Conservation (phyloP, 2,888 invertebrate genomes). For the Eristalis pertinax region DNA sequence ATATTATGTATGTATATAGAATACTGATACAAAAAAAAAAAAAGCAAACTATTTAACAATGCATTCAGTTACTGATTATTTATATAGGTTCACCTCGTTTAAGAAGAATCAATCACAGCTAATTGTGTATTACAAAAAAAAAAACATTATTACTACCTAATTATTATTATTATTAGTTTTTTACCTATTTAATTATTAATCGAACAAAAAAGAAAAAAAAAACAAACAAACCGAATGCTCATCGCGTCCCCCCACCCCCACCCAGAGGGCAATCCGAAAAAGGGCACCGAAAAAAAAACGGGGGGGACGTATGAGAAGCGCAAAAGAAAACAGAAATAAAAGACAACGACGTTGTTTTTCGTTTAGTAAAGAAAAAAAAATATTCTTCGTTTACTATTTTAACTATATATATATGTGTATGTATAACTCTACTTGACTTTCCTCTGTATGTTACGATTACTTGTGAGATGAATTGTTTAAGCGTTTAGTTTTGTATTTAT, state of each 20-base stretch:
- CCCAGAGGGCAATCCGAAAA: too few relatives aligned
- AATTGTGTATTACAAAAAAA: conserved; percentile 49
- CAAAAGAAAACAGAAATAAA: conserved; percentile 20
- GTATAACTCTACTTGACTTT: conserved; percentile 6
- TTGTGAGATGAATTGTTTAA: neutral
- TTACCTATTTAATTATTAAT: conserved; percentile 37
- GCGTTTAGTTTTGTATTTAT: conserved; percentile 9
- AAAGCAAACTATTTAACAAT: conserved; percentile 44
- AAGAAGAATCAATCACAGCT: conserved; percentile 55
- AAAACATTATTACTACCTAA: conserved; percentile 1
- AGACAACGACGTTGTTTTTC: conserved; percentile 65
- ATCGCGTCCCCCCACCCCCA: neutral
- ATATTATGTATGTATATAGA: conserved; percentile 13
- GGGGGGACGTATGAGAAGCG: neutral
- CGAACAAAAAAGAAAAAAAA: conserved; percentile 45
- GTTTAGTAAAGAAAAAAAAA: conserved; percentile 54
- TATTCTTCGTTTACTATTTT: conserved; percentile 25
- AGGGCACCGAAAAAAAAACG: neutral
- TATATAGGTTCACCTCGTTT: conserved; percentile 31
- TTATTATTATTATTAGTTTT: conserved; percentile 51
- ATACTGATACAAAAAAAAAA: conserved; percentile 24
- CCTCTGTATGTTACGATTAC: neutral
- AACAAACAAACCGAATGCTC: neutral
- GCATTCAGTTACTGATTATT: conserved; percentile 57
- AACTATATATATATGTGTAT: neutral